A percentile compares a stretch with the other conserved stretches of the same genome.
Evolutionary conservation across 30 jellyfish, hydroid and myxozoan genomes (phyloP).

Genomic region (Turritopsis rubra): DNA sequence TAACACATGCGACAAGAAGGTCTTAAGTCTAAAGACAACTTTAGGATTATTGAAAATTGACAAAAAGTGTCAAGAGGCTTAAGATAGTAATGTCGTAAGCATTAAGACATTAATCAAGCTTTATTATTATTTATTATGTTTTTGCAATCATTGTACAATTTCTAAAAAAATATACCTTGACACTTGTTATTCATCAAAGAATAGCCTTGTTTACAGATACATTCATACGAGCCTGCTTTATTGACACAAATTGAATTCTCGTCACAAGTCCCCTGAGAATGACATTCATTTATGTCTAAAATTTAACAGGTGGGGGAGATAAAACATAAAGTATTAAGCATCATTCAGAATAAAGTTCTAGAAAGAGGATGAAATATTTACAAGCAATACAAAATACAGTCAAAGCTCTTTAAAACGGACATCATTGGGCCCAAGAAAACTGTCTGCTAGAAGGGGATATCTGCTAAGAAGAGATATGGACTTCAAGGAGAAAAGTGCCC

Average conservation of each 20-base stretch:
- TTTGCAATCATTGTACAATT: too few relatives aligned
- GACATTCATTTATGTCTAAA: conserved; percentile 7
- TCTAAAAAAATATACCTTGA: conserved; percentile 3
- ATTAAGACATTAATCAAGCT: too few relatives aligned
- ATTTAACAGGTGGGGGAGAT: background rate
- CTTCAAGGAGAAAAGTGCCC: too few relatives aligned
- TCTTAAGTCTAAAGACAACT: too few relatives aligned
- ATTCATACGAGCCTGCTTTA: background rate
- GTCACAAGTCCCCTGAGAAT: background rate
- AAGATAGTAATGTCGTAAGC: too few relatives aligned
- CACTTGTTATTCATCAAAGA: background rate
- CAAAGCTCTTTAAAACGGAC: background rate
- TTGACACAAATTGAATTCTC: background rate
- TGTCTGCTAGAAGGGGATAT: too few relatives aligned
- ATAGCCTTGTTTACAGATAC: background rate
- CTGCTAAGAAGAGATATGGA: too few relatives aligned
- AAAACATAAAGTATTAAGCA: background rate
- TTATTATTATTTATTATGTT: too few relatives aligned
- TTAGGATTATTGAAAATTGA: background rate
- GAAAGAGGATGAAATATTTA: background rate
- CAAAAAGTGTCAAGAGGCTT: too few relatives aligned
- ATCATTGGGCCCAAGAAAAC: background rate
- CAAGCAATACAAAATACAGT: background rate
- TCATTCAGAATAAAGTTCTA: too few relatives aligned
- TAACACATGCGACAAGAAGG: too few relatives aligned